Conservation (phyloP, 2,797 vertebrate species). For the Centroberyx gerrardi region DNA sequence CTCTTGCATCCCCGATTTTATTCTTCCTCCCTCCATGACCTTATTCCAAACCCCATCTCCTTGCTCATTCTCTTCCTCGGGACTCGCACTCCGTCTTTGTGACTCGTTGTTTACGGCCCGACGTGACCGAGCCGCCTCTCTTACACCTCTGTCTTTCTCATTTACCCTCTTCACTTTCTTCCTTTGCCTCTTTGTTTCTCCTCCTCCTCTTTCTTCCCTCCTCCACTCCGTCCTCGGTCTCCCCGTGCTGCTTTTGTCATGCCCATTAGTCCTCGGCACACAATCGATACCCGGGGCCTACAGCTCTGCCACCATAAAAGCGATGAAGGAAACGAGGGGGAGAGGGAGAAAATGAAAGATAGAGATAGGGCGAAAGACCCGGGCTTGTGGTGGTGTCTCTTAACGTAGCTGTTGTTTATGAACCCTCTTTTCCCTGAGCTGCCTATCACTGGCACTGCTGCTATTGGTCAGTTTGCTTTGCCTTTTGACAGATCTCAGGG, state of each 20-base stretch:
- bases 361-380: constrained; percentile 27
- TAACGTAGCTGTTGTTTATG: constrained; percentile 41
- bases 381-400: constrained; percentile 34
- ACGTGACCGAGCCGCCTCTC: neutral
- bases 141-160: constrained; percentile 8
- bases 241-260: constrained; percentile 53
- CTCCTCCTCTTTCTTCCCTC: constrained; percentile 24
- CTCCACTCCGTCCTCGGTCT: constrained; percentile 33
- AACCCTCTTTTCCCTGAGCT: constrained; percentile 30
- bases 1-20: constrained; percentile 16
- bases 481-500: no score
- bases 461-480: constrained; percentile 27
- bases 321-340: constrained; percentile 51
- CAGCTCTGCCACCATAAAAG: constrained; percentile 59
- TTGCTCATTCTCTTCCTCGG: no score
- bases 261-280: constrained; percentile 64
- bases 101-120: constrained; percentile 18
- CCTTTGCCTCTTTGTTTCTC: constrained; percentile 4
- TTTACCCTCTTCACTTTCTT: constrained; percentile 15
- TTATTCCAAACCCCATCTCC: no score
- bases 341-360: constrained; percentile 16
- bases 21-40: neutral
- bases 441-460: constrained; percentile 15
- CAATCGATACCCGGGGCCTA: constrained; percentile 66
- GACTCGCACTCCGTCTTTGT: constrained; percentile 1